Evolutionary conservation across 2,797 vertebrate species (phyloP).

Genomic region (Moxostoma hubbsi): DNA sequence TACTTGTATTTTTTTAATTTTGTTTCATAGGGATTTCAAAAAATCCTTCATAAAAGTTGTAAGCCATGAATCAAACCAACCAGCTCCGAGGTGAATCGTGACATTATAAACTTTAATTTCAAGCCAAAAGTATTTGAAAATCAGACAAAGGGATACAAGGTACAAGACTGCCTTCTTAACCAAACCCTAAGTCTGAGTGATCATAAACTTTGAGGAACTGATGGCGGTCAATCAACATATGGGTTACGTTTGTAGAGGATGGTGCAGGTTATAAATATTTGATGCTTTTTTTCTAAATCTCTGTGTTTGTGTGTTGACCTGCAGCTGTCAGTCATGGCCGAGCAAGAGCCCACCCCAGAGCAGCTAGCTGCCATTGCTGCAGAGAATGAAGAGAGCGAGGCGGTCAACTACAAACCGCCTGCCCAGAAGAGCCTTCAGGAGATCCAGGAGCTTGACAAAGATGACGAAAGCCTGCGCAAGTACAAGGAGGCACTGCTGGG

Average conservation of each 20-base stretch:
- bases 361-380: slow-evolving; percentile 90
- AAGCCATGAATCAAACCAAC: no score
- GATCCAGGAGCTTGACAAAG: slow-evolving; percentile 92
- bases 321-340: slow-evolving; percentile 81
- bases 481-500: slow-evolving; percentile 95
- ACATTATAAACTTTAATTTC: no score
- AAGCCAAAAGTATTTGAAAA: no score
- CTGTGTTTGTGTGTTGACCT: slow-evolving; percentile 19
- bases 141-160: no score
- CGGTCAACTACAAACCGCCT: slow-evolving; percentile 88
- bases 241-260: neutral
- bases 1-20: neutral
- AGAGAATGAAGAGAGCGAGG: slow-evolving; percentile 81
- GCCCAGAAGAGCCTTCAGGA: slow-evolving; percentile 94
- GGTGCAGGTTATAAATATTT: neutral
- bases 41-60: no score
- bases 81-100: no score
- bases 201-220: no score
- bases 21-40: neutral
- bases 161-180: no score
- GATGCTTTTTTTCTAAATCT: neutral
- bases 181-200: no score
- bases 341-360: slow-evolving; percentile 91
- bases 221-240: neutral
- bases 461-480: slow-evolving; percentile 94